A percentile compares a stretch with the other conserved stretches of the same genome.
Evolutionary conservation across 2,113 vertebrate genomes (phyloP).

Genomic region (Dasyornis broadbenti): DNA sequence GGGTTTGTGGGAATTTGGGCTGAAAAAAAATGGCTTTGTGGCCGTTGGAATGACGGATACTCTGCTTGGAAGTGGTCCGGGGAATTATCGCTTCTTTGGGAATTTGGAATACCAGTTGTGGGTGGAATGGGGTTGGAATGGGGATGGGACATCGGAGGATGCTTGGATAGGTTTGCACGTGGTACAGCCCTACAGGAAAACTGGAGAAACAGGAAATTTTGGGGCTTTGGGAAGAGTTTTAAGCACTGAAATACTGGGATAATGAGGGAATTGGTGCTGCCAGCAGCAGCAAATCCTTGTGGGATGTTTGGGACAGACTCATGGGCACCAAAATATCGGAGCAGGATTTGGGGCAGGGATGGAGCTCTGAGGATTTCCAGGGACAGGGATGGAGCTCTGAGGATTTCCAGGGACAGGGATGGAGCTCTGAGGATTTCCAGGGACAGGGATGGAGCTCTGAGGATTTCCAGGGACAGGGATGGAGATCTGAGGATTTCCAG

Average conservation of each 20-base stretch:
- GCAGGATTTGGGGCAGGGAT: background rate
- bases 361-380: background rate
- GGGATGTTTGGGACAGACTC: rapidly evolving
- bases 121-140: background rate
- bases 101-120: background rate
- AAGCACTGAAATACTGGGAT: background rate
- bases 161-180: background rate
- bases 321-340: rapidly evolving
- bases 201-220: background rate
- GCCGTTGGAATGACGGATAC: rapidly evolving
- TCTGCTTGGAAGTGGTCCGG: background rate
- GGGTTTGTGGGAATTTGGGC: background rate
- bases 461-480: background rate
- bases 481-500: background rate
- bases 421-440: too few relatives aligned
- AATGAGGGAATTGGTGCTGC: background rate
- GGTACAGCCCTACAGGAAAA: background rate
- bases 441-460: too few relatives aligned
- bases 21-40: background rate
- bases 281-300: background rate
- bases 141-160: too few relatives aligned
- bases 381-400: background rate
- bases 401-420: too few relatives aligned
- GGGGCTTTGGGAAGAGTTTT: background rate
- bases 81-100: background rate